Base-by-base conservation (phyloP, 2,888 invertebrate species). In the Cephus spinipes region DNA sequence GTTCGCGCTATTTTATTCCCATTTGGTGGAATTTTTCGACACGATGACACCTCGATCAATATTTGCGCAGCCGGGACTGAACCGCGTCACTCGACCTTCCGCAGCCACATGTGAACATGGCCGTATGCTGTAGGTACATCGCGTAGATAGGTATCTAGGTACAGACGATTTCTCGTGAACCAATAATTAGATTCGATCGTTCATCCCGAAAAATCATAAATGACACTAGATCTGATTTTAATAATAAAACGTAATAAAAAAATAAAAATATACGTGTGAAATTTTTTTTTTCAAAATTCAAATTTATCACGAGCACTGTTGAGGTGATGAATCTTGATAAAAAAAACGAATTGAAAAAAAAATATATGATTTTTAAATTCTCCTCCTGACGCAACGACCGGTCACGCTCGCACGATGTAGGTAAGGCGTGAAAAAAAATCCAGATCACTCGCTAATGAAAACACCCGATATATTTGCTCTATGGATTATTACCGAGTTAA, bases 11-110 rank as follows among this genome's bases (percentile, higher is more conserved):
- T 83, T 86, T 87, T 86, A 87, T 88, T 87, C 85, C 85, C 87
- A 89, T 90, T 90, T 87, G 89, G 87, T 89, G 90, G 91, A 90
- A 91, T 91, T 91, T 91, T 91, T 91, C 89, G 89, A 90, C 86
- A 89, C 85, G 85, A 87, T 89, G 88, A 90, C 89, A 89, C 87
- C 86, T 90, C 90, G 91, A 91, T 91, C 91, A 91, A 91, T 91
- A 91, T 91, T 91, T 91, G 90, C 91, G 88, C 91, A 91, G 91
- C 91, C 91, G 91, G 89, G 88, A 88, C 87, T 85, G 82, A 86
- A 84, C 88, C 86, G 84, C 91, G 91, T 91, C 91, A 91, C 90
- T 90, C 91, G 91, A 91, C 91, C 91, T 91, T 91, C 91, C 89
- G 87, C 87, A 86, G 88, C 89, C 89, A 90, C 78, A 78, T 55